phyloP scores from a whole-genome alignment of 2,888 invertebrate genomes.

The Polydrusus cervinus region DNA sequence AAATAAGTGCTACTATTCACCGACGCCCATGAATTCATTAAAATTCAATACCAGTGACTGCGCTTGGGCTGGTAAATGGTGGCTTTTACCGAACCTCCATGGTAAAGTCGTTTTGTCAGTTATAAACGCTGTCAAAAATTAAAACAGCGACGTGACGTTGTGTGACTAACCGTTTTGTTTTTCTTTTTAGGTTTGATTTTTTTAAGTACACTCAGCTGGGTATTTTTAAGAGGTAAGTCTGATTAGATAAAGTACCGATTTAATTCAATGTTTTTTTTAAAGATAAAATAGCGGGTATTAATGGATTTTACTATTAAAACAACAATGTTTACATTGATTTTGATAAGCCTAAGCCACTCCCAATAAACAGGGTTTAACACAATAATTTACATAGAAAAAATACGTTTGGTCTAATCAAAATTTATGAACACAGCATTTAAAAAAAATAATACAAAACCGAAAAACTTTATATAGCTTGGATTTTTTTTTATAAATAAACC shows the following conservation, averaged over 20 bases:
- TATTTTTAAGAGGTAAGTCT: constrained; percentile 17
- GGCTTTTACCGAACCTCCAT: neutral
- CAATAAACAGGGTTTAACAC: constrained; percentile 12
- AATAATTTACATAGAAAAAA: neutral
- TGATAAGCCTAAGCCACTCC: constrained; percentile 26
- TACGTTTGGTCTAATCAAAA: neutral
- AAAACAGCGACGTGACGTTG: constrained; percentile 16
- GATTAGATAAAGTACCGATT: constrained; percentile 2
- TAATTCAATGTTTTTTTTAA: constrained; percentile 6
- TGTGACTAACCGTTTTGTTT: constrained; percentile 22
- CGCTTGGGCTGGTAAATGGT: constrained; percentile 7
- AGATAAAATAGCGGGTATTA: constrained; percentile 7
- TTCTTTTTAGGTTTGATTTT: constrained; percentile 20
- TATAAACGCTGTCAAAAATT: constrained; percentile 20
- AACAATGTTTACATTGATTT: constrained; percentile 24
- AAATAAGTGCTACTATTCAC: neutral
- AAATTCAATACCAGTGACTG: constrained; percentile 13
- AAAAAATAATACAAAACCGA: too few species aligned
- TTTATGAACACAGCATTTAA: neutral
- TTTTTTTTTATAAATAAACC: too few species aligned
- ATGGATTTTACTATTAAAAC: constrained; percentile 22
- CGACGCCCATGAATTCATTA: neutral
- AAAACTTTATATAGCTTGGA: too few species aligned
- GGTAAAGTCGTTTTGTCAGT: constrained; percentile 17
- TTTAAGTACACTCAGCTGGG: neutral